Evolutionary conservation across 2,113 vertebrate genomes (phyloP).

Genomic region (Conger conger): DNA sequence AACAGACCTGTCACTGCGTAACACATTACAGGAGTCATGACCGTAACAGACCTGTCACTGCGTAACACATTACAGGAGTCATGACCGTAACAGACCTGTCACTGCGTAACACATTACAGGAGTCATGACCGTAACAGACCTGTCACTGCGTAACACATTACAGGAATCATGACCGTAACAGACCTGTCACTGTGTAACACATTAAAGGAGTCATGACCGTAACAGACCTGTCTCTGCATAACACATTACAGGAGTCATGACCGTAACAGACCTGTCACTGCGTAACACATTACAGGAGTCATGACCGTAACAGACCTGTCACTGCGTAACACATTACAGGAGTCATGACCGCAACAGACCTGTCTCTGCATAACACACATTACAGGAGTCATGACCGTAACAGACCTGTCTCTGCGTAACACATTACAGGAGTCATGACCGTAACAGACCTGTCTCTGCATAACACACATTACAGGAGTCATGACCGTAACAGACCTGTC

Average conservation of each 20-base stretch:
- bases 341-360: too few relatives aligned
- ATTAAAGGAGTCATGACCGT: neutral
- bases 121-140: neutral
- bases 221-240: neutral
- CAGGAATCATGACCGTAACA: neutral
- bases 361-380: too few relatives aligned
- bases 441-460: too few relatives aligned
- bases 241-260: too few relatives aligned
- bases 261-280: neutral
- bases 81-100: too few relatives aligned
- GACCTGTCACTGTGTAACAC: constrained; percentile 81
- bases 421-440: neutral
- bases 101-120: too few relatives aligned
- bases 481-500: too few relatives aligned
- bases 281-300: neutral
- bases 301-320: neutral
- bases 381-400: too few relatives aligned
- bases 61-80: too few relatives aligned
- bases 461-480: neutral
- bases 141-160: neutral
- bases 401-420: too few relatives aligned
- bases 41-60: too few relatives aligned
- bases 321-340: too few relatives aligned
- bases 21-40: neutral
- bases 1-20: neutral